Conservation (phyloP, 2,797 vertebrate genomes). For the Neolamprologus multifasciatus region DNA sequence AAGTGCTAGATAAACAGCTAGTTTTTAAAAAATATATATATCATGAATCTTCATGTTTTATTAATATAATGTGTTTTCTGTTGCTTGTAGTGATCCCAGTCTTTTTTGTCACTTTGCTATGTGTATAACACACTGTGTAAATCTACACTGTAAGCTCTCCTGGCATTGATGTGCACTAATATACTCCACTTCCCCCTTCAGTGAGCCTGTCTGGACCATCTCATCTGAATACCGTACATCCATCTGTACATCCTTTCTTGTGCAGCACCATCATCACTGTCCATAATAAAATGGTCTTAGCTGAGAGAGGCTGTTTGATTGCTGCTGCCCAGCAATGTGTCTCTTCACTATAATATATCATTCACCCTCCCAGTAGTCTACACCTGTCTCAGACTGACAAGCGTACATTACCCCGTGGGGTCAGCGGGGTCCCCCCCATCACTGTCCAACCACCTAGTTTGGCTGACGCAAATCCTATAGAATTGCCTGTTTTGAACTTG, state of each 20-base stretch:
- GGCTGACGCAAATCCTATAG: slow-evolving; percentile 69
- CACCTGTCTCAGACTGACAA: slow-evolving; percentile 59
- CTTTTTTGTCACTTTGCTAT: neutral
- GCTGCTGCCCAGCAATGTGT: neutral
- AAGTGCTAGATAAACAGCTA: slow-evolving; percentile 34
- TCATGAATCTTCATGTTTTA: slow-evolving; percentile 30
- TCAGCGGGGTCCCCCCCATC: slow-evolving; percentile 55
- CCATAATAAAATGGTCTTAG: slow-evolving; percentile 37
- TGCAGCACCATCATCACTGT: neutral
- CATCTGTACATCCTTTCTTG: neutral
- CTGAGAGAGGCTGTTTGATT: slow-evolving; percentile 30
- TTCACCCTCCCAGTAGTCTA: slow-evolving; percentile 33
- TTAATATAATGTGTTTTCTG: neutral
- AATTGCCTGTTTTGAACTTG: slow-evolving; percentile 50
- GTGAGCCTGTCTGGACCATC: slow-evolving; percentile 47
- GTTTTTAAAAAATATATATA: neutral
- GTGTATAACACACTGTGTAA: neutral
- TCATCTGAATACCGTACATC: slow-evolving; percentile 48
- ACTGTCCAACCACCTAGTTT: slow-evolving; percentile 49
- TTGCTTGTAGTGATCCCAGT: neutral
- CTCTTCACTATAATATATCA: slow-evolving; percentile 55
- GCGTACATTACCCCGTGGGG: slow-evolving; percentile 35
- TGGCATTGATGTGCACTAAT: slow-evolving; percentile 51
- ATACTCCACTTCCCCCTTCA: slow-evolving; percentile 40
- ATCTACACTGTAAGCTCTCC: slow-evolving; percentile 3